Percentiles rank a stretch among this genome's conserved stretches.
Conservation (phyloP, 2,888 invertebrate genomes). For the Anthophora plumipes region DNA sequence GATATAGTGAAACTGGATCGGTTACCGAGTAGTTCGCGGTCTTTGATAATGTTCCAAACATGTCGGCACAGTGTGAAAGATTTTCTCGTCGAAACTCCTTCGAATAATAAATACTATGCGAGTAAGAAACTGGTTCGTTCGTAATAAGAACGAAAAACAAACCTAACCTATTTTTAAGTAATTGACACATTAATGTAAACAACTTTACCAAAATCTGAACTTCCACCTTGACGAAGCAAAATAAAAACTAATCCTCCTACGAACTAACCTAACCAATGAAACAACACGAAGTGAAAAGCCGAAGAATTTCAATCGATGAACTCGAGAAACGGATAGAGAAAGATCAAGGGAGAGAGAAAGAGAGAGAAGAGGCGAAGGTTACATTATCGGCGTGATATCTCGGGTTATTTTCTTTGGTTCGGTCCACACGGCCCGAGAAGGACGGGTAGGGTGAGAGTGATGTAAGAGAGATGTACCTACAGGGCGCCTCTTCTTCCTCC, state of each 20-base stretch:
- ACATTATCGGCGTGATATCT: constrained; percentile 70
- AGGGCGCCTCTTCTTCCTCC: constrained; percentile 56
- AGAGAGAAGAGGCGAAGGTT: constrained; percentile 59
- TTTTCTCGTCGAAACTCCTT: not conserved
- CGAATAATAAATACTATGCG: no score
- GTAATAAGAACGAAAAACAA: no score
- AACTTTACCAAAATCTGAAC: no score
- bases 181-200: no score
- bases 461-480: constrained; percentile 72
- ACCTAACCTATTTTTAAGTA: no score
- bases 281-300: not conserved
- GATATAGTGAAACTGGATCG: not conserved
- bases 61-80: no score
- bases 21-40: not conserved
- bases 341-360: constrained; percentile 62
- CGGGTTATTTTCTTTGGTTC: constrained; percentile 58
- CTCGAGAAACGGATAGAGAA: constrained; percentile 20
- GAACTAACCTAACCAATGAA: not conserved
- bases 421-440: constrained; percentile 48
- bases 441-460: constrained; percentile 59
- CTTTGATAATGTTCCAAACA: no score
- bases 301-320: constrained; percentile 27
- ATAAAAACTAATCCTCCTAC: not conserved
- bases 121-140: no score
- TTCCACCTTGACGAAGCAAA: not conserved